Evolutionary conservation across 2,113 vertebrate species (phyloP).

Genomic region (Prochilodus magdalenae): DNA sequence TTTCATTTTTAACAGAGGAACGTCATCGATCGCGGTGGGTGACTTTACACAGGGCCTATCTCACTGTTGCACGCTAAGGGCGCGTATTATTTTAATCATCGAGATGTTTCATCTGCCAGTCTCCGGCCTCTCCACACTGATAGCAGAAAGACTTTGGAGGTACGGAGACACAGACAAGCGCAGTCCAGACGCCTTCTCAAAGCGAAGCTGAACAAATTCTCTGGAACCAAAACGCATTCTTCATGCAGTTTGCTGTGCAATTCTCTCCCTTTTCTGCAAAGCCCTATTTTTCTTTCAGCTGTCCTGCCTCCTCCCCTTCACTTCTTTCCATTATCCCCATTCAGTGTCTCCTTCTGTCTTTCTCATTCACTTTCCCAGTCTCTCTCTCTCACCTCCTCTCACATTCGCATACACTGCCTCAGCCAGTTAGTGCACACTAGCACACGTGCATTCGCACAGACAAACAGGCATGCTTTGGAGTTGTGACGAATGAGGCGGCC

Average conservation of each 20-base stretch:
- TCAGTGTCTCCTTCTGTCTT: constrained; percentile 26
- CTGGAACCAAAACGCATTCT: constrained; percentile 53
- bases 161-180: constrained; percentile 24
- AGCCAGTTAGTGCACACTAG: background rate
- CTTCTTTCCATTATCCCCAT: constrained; percentile 23
- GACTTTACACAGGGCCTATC: constrained; percentile 59
- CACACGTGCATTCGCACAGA: constrained; percentile 8
- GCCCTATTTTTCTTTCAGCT: constrained; percentile 17
- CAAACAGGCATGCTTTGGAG: constrained; percentile 44
- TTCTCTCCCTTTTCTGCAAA: constrained; percentile 19
- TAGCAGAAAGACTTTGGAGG: constrained; percentile 51
- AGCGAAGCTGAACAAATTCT: constrained; percentile 47
- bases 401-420: background rate
- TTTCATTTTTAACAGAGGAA: constrained; percentile 77
- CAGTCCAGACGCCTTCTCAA: constrained; percentile 47
- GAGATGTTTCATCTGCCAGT: constrained; percentile 68
- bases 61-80: constrained; percentile 61
- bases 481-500: constrained; percentile 54
- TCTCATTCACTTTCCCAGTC: constrained; percentile 20
- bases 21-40: constrained; percentile 67
- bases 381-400: background rate
- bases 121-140: constrained; percentile 57
- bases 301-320: background rate
- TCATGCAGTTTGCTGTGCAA: constrained; percentile 46
- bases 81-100: constrained; percentile 73